phyloP scores from a whole-genome alignment of 2,888 invertebrate species.

The Terebella lapidaria region DNA sequence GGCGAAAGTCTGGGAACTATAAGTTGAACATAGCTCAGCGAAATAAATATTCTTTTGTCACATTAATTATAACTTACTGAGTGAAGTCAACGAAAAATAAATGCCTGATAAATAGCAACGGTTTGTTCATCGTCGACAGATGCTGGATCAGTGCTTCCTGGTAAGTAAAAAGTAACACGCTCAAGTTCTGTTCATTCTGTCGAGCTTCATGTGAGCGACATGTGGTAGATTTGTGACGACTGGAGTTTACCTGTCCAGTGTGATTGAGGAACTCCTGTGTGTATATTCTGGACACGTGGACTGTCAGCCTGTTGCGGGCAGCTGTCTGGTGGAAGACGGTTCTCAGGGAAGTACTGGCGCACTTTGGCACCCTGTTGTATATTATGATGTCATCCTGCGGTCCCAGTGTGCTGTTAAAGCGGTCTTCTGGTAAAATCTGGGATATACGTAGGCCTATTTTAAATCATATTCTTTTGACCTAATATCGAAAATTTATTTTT shows the following conservation, averaged over 20 bases:
- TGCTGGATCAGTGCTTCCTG: not conserved
- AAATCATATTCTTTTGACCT: too few species aligned
- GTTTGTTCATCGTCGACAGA: not conserved
- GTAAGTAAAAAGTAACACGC: not conserved
- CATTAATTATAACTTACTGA: not conserved
- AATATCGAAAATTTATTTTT: too few species aligned
- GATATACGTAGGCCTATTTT: too few species aligned
- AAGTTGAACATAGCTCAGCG: too few species aligned
- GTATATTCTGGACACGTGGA: not conserved
- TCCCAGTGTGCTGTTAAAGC: too few species aligned
- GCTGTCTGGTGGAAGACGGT: not conserved
- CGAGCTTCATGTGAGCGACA: too few species aligned
- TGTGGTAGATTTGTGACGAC: too few species aligned
- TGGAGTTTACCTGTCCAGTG: not conserved
- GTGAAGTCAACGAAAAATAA: conserved; percentile 9
- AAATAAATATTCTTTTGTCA: too few species aligned
- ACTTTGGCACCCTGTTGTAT: conserved; percentile 1
- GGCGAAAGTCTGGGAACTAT: too few species aligned
- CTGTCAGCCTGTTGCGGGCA: not conserved
- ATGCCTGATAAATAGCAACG: conserved; percentile 5
- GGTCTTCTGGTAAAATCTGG: too few species aligned
- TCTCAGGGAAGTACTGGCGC: not conserved
- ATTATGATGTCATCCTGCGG: not conserved
- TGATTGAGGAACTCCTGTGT: not conserved
- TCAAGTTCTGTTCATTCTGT: too few species aligned